Evolutionary conservation across 2,888 invertebrate species (phyloP).

Genomic region (Aelia acuminata): DNA sequence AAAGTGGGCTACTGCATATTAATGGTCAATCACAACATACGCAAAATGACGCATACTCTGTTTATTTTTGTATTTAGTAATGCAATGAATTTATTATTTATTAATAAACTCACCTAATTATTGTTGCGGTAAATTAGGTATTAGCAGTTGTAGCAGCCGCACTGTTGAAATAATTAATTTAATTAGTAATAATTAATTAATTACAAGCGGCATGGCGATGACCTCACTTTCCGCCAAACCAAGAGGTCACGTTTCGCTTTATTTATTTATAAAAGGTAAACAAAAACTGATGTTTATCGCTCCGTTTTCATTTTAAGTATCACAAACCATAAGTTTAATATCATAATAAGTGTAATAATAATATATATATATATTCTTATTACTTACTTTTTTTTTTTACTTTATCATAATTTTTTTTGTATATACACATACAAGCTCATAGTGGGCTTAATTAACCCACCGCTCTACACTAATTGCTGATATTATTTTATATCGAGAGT

Average conservation of each 20-base stretch:
- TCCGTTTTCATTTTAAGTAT: no score
- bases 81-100: neutral
- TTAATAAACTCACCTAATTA: neutral
- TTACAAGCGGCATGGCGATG: conserved; percentile 4
- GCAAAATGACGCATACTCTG: neutral
- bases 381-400: no score
- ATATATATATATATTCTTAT: no score
- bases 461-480: no score
- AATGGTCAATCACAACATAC: neutral
- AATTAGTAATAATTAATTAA: conserved; percentile 9
- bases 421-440: no score
- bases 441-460: no score
- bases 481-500: no score
- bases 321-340: no score
- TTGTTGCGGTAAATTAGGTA: neutral
- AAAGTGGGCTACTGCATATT: no score
- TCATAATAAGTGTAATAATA: no score
- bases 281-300: neutral
- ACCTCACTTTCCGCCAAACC: neutral
- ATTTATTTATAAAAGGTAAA: neutral
- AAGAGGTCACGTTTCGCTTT: neutral
- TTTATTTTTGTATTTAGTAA: neutral
- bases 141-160: neutral
- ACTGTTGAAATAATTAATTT: neutral
- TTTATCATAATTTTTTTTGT: no score